Conservation (phyloP, 1,140 invertebrate species). For the Macrobrachium rosenbergii region DNA sequence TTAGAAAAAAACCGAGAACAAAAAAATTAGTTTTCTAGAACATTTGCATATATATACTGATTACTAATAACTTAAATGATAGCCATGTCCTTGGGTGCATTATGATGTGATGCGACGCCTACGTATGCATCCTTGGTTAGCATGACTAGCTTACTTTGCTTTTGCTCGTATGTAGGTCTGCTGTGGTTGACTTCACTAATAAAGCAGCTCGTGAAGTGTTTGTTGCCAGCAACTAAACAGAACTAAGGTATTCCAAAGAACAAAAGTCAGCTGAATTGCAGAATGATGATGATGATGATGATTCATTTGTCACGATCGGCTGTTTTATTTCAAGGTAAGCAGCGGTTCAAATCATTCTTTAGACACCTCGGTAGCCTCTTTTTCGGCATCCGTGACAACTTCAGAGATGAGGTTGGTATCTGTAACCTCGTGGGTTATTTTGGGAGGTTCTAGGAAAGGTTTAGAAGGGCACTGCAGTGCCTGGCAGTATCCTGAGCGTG, state of each 20-base stretch:
- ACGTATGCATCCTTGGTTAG: background rate
- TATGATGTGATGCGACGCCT: background rate
- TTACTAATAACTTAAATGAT: background rate
- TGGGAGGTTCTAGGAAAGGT: background rate
- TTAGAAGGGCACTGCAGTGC: constrained; percentile 8
- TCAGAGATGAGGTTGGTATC: constrained; percentile 2
- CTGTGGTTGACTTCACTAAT: no score
- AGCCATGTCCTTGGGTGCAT: background rate
- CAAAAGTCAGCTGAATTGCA: background rate
- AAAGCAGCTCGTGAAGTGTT: no score
- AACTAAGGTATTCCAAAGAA: background rate
- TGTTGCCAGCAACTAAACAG: background rate
- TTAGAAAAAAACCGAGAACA: background rate
- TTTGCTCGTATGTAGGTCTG: background rate
- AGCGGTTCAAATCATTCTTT: background rate
- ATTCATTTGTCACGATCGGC: no score
- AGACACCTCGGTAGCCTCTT: background rate
- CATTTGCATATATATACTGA: background rate
- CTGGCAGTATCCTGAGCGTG: constrained; percentile 41
- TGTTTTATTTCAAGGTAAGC: no score
- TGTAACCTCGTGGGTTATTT: background rate
- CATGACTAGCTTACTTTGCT: background rate
- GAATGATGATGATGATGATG: background rate
- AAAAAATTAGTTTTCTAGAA: background rate
- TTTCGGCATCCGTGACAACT: background rate